Evolutionary conservation across 1,140 invertebrate genomes (phyloP), one percentile per base, ranked within the genome.

Genomic region (Vanessa atalanta): DNA sequence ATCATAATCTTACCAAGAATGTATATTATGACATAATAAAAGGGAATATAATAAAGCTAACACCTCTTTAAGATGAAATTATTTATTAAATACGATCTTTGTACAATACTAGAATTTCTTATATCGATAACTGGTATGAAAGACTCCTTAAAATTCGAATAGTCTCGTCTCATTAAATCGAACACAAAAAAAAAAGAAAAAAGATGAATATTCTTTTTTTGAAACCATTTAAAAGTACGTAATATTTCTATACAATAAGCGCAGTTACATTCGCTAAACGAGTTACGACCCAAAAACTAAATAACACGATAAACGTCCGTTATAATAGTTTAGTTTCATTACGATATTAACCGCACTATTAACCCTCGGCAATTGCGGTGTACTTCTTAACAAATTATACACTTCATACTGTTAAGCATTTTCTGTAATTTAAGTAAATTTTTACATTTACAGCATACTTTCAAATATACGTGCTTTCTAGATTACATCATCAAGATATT

Each of bases 371-470:
- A 13, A 16, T 55, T 23, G 16, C 23, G 2, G 26, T 61, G 57
- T 11, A 26, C 57, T 26, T n/a, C 23, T 15, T 61, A 61, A 61
- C 26, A 61, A 61, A 61, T 61, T 31, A 61, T 26, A 61, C 4
- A 26, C 26, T 61, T 61, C 23, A 61, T 61, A 61, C 13, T 61
- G 26, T 61, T 37, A 15, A 5, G 57, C 26, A n/a, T 61, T 61
- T 37, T 37, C 26, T 37, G 57, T 61, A 61, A 61, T 61, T 57
- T n/a, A 53, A 60, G 12, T 60, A 31, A 31, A 26, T n/a, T 31
- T 31, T 31, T 31, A 31, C 3, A 31, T 31, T 20, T 26, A 60
- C 14, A 60, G 15, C n/a, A 20, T 53, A n/a, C n/a, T 53, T 16
- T 53, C 15, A 16, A n/a, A 53, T 53, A 3, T 0, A 16, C 51